Evolutionary conservation across 2,113 vertebrate genomes (phyloP).

Genomic region (Suricata suricatta): DNA sequence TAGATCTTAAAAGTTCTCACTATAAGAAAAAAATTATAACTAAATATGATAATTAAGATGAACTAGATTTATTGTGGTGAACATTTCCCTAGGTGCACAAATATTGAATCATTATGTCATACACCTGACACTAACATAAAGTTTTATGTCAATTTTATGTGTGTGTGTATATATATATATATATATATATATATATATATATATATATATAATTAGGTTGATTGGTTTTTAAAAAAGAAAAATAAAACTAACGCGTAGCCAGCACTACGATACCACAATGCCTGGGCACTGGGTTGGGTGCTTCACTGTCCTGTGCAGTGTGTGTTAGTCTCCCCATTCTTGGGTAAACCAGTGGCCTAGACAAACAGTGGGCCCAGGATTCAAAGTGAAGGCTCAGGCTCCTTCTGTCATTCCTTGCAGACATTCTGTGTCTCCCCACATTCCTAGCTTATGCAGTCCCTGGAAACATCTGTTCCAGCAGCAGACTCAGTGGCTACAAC

Average conservation of each 20-base stretch:
- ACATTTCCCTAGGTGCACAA: not conserved
- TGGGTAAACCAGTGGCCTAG: not conserved
- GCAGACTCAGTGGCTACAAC: not conserved
- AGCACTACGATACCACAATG: fast-evolving
- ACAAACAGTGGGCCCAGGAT: not conserved
- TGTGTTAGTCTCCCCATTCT: not conserved
- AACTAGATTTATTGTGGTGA: not conserved
- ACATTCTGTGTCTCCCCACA: not conserved
- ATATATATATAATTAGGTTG: not conserved
- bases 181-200: too few species aligned
- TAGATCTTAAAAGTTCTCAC: not conserved
- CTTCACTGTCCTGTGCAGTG: not conserved
- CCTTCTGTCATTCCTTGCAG: not conserved
- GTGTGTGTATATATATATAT: too few species aligned
- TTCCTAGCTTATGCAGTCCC: not conserved
- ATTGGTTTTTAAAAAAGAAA: not conserved
- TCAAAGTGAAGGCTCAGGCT: not conserved
- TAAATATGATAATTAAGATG: not conserved
- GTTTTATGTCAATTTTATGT: not conserved
- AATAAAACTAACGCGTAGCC: not conserved
- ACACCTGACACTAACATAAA: not conserved
- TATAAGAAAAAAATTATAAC: not conserved
- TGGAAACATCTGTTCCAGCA: not conserved
- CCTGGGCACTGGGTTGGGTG: not conserved
- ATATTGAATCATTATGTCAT: not conserved